Evolutionary conservation across 53 echinoderm and acorn worm genomes (phyloP).

Genomic region (Zoroaster sp.): DNA sequence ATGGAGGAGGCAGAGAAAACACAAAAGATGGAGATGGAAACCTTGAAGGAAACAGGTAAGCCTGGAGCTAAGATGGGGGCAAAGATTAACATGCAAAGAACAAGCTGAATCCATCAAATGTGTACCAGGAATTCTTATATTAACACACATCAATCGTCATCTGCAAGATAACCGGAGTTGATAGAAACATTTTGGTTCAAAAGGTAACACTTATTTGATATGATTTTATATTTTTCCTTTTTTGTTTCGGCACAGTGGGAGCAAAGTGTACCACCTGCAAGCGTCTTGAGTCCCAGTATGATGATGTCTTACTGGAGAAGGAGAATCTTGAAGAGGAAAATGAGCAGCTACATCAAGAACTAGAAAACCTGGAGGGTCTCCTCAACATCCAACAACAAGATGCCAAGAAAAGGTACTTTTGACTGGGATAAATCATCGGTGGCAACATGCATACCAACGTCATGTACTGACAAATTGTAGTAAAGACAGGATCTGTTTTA

Average conservation of each 20-base stretch:
- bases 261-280: conserved; percentile 48
- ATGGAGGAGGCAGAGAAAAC: conserved; percentile 70
- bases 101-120: too few relatives aligned
- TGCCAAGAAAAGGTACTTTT: conserved; percentile 38
- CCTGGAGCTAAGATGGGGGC: background rate
- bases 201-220: too few relatives aligned
- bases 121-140: too few relatives aligned
- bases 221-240: background rate
- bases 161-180: too few relatives aligned
- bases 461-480: too few relatives aligned
- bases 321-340: conserved; percentile 64
- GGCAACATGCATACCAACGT: too few relatives aligned
- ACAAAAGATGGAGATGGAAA: conserved; percentile 71
- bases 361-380: conserved; percentile 49
- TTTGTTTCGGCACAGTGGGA: background rate
- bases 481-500: too few relatives aligned
- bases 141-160: too few relatives aligned
- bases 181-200: too few relatives aligned
- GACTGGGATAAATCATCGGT: background rate
- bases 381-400: conserved; percentile 58
- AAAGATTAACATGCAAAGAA: too few relatives aligned
- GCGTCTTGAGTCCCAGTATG: conserved; percentile 39
- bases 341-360: conserved; percentile 59
- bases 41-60: conserved; percentile 50
- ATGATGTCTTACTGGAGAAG: conserved; percentile 53